Evolutionary conservation across 2,797 vertebrate species (phyloP), one percentile per base, ranked within the genome.

Genomic region (Ciconia nigra): DNA sequence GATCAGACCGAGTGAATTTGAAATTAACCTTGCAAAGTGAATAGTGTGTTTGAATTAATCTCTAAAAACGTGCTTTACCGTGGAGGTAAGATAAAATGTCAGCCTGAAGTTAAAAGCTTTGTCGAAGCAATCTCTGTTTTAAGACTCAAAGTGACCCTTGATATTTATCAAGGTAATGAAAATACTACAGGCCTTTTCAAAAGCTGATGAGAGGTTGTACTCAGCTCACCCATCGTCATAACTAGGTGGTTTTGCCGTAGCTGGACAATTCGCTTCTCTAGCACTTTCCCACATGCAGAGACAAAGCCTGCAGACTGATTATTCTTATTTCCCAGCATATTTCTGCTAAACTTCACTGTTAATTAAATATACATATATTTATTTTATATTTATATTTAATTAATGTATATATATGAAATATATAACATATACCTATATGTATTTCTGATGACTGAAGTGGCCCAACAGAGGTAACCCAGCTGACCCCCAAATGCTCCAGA

Each of bases 121-220:
- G 85, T 57, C 11, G 19, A 94, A 96, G 92, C 91, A 96, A 97
- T 97, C 96, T 92, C 51, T 97, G 84, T 87, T 96, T 96, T 87
- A 87, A 81, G 95, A 93, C 54, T 72, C 86, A 91, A 86, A 96
- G 86, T 96, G 96, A 97, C 96, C 96, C 95, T 97, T 98, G 97
- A 87, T 96, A 94, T 96, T 96, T 97, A 95, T 97, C 96, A 96
- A 83, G 89, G 90, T 94, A 95, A 92, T 96, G 91, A 95, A 93
- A 97, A 81, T 83, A 89, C 69, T 84, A 89, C 55, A 82, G 70
- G 69, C 83, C 72, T 71, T 93, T 97, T 93, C 91, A 84, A 96
- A 97, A 85, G 70, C 76, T 92, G 89, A 77, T 89, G 83, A 73
- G 73, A 93, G 44, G 83, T 57, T 90, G 51, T 41, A 24, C 9